Evolutionary conservation across 92 coral and sea anemone species (phyloP), one percentile per base, ranked within the genome.

Genomic region (Actinostola sp.): DNA sequence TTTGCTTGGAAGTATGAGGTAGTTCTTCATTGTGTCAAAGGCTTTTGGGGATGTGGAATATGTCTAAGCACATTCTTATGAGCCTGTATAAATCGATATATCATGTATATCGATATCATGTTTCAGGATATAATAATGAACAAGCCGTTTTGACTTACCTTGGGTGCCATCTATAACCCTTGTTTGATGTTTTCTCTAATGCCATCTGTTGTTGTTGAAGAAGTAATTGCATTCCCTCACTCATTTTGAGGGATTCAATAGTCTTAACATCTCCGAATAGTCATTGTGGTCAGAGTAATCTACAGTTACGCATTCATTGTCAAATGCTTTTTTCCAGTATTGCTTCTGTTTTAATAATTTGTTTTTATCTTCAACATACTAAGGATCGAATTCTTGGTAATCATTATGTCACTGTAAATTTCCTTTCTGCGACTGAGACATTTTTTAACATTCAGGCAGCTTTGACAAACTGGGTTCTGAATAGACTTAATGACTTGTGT

Each of bases 1-100:
- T 17, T 63, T 63, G 66, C 89, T 84, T 33, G 89, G 89, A 7
- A 84, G 75, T 8, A 84, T 77, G 15, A 84, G 31, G 56, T 77
- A 63, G 12, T 44, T 16, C 59, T 73, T 72, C 16, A 77, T 23
- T 1, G 79, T 63, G 25, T 78, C 80, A 72, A 77, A 79, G 7
- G 70, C 84, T 23, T 77, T 77, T 21, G 84, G 75, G 15, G 79
- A 76, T 20, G 82, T 39, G 58, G 75, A 51, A 28, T 84, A 78
- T 2, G 77, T 63, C 21, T 84, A 84, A 15, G 38, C 73, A 79
- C 10, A 84, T 21, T 45, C 69, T 70, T 14, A 84, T 67, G 13
- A 84, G 53, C 67, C 89, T 84, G 11, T 4, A 4, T 36, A 36
- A 36, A 36, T 4, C 42, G 6, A 4, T 36, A 36, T 36, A 36